Percentiles rank a stretch among this genome's conserved stretches.
phyloP scores from a whole-genome alignment of 2,797 vertebrate species.

The Brachymystax lenok region DNA sequence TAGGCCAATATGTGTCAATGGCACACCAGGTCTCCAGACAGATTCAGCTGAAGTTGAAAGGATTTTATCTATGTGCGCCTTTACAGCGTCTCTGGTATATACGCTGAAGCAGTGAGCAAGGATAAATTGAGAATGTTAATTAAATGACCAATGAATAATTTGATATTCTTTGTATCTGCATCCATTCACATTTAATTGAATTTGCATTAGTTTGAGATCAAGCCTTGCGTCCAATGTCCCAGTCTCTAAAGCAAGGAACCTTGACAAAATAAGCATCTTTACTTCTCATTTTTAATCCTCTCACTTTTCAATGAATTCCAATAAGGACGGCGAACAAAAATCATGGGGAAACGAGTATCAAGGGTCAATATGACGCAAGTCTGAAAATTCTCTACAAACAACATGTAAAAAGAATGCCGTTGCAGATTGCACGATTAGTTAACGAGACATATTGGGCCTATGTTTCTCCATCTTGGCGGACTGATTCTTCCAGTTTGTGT shows the following conservation, averaged over 20 bases:
- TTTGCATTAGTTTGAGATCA: conserved; percentile 57
- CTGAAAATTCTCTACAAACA: neutral
- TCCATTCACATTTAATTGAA: conserved; percentile 47
- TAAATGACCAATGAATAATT: conserved; percentile 48
- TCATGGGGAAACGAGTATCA: neutral
- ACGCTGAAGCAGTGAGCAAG: neutral
- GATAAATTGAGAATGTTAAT: conserved; percentile 34
- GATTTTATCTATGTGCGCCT: conserved; percentile 36
- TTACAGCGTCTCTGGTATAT: neutral
- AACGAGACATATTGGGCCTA: neutral
- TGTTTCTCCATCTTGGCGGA: neutral
- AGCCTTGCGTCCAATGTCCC: conserved; percentile 54
- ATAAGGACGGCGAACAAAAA: neutral
- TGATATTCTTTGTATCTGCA: conserved; percentile 41
- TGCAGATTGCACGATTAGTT: neutral
- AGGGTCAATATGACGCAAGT: neutral
- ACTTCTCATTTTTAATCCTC: conserved; percentile 17
- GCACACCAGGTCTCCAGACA: conserved; percentile 19
- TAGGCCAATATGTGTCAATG: conserved; percentile 13
- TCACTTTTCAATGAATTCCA: conserved; percentile 5
- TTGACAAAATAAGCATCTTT: conserved; percentile 30
- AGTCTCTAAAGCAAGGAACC: conserved; percentile 19
- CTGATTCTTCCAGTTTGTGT: neutral
- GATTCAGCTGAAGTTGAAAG: conserved; percentile 47
- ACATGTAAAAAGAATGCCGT: neutral